Base-by-base conservation (phyloP, 2,888 invertebrate species). In the Eilema griseolum region DNA sequence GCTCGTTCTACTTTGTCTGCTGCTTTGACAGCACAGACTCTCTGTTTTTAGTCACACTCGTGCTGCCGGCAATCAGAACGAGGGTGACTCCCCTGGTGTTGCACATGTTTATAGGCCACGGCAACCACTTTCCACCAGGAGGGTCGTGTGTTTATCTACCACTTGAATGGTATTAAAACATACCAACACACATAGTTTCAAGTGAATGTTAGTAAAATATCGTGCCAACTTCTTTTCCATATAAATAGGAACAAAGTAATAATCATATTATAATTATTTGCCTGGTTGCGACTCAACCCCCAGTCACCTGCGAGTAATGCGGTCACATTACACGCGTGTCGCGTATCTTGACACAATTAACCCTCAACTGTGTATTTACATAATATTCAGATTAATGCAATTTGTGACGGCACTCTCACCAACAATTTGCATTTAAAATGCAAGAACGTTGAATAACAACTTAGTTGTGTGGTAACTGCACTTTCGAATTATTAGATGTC, bases 351-450 rank as follows among this genome's bases (percentile, higher is more conserved):
- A 74, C 71, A 74, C 76, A 82, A 82, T 82, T 77, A 82, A 74
- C 73, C 66, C 74, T 60, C 28, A 16, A 37, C 70, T 41, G 64
- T 65, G 61, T 60, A 83, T 85, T 86, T 77, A 75, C 82, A 82
- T 86, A 83, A 81, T 80, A 80, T 77, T 70, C 74, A 74, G 74
- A 83, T 84, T 84, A 66, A 62, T 68, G 61, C 71, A 80, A 81
- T 85, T 83, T 81, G 79, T 76, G 79, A 77, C 71, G 84, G 77
- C 78, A 83, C 76, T 80, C 79, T 81, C 76, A 79, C 79, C 78
- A 82, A 83, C 79, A 80, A 85, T 85, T 86, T 83, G 78, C 83
- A 84, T 84, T 83, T 85, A 82, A 72, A 83, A 79, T 76, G 76
- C 70, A 73, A 68, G 69, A 69, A 72, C 69, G 68, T n/a, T 52